These are phyloP conservation scores for Oryzias celebensis DNA, from an alignment of 2,113 vertebrate genomes.

Conservation along the genomic window DNA sequence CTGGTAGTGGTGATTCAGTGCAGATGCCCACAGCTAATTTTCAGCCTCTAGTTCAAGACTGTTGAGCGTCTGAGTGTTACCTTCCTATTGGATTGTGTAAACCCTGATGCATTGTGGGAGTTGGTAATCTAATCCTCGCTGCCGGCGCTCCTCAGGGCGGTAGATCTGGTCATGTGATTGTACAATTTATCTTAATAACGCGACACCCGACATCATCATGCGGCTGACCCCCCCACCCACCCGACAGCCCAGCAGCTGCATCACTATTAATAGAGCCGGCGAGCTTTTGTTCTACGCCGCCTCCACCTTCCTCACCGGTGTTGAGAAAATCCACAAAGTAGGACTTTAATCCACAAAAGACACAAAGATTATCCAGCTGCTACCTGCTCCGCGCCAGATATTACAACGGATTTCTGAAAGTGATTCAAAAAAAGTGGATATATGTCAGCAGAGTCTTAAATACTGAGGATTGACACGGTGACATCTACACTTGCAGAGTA, in stretches of 20 bases:
- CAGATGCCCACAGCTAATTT: constrained; percentile 38
- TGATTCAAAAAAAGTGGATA: constrained; percentile 32
- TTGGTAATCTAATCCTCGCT: constrained; percentile 71
- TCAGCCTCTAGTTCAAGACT: constrained; percentile 31
- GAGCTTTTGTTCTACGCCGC: constrained; percentile 27
- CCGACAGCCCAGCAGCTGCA: not conserved
- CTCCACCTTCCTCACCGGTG: constrained; percentile 11
- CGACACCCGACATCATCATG: constrained; percentile 54
- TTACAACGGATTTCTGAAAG: constrained; percentile 39
- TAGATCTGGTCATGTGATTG: constrained; percentile 60
- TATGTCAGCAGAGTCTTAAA: constrained; percentile 6
- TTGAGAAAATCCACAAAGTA: constrained; percentile 56
- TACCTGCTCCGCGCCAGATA: constrained; percentile 27
- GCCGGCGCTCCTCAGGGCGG: constrained; percentile 57
- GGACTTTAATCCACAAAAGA: constrained; percentile 53
- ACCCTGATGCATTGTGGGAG: constrained; percentile 69
- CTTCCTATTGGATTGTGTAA: constrained; percentile 60
- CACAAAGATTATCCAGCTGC: constrained; percentile 58
- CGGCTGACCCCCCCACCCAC: not conserved
- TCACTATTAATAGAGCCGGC: constrained; percentile 1
- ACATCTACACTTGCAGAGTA: constrained; percentile 13
- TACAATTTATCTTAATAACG: constrained; percentile 72
- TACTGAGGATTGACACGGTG: constrained; percentile 3
- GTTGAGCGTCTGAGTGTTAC: constrained; percentile 11
- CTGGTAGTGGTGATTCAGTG: constrained; percentile 30